Evolutionary conservation across 2,797 vertebrate species (phyloP).

Genomic region (Melanotaenia maccullochi): DNA sequence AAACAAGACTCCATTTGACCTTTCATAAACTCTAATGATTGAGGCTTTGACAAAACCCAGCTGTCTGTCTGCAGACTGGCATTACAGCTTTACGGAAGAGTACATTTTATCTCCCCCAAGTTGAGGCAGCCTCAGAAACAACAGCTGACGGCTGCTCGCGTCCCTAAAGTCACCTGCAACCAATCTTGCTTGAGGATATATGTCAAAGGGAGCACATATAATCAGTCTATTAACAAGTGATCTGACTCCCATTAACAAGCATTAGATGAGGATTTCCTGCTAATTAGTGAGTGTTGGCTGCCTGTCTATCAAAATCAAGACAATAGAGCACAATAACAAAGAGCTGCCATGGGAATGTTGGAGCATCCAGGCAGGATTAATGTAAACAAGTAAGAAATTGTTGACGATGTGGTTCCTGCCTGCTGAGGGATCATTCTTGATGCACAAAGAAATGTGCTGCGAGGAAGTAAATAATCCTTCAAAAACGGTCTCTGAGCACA

Average conservation of each 20-base stretch:
- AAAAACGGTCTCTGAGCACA: conserved; percentile 25
- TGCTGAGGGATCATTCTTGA: conserved; percentile 27
- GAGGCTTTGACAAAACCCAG: conserved; percentile 56
- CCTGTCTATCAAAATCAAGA: conserved; percentile 68
- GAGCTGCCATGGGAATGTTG: conserved; percentile 45
- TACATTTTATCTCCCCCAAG: conserved; percentile 42
- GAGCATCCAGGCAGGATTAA: conserved; percentile 54
- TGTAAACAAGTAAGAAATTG: conserved; percentile 63
- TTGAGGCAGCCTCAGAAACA: conserved; percentile 50
- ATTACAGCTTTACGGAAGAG: conserved; percentile 33
- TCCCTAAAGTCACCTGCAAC: conserved; percentile 36
- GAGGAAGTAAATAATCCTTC: conserved; percentile 21
- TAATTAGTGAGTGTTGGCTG: conserved; percentile 65
- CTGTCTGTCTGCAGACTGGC: conserved; percentile 43
- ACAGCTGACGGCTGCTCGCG: conserved; percentile 23
- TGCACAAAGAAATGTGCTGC: conserved; percentile 36
- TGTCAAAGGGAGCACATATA: conserved; percentile 43
- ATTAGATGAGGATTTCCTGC: conserved; percentile 57
- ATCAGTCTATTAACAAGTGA: conserved; percentile 64
- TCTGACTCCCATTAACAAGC: conserved; percentile 64
- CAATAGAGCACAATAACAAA: conserved; percentile 55
- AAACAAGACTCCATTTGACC: conserved; percentile 59
- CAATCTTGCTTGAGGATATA: conserved; percentile 46
- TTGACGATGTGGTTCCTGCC: conserved; percentile 54
- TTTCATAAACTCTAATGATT: conserved; percentile 66